These are phyloP conservation scores for Fregetta grallaria DNA, from an alignment of 2,113 vertebrate species.

Conservation along the genomic window DNA sequence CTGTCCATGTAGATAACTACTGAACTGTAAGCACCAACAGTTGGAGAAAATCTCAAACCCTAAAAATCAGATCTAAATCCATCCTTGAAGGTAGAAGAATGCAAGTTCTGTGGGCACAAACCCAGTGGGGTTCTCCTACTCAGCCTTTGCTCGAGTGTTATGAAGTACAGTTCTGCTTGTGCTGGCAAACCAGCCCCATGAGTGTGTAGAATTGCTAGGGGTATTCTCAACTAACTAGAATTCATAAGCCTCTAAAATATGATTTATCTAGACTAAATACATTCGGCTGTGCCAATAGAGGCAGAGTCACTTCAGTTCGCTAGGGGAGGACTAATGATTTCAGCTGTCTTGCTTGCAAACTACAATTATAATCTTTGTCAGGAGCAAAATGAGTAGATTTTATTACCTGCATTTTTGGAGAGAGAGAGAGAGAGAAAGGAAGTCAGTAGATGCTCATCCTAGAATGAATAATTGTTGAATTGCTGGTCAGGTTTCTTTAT, in stretches of 20 bases:
- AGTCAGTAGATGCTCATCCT: neutral
- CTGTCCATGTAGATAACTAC: neutral
- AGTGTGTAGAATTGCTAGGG: neutral
- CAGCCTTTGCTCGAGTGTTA: neutral
- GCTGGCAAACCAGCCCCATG: neutral
- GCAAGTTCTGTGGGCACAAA: neutral
- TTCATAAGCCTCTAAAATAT: neutral
- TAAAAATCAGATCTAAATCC: neutral
- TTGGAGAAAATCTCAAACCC: neutral
- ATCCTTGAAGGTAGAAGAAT: neutral
- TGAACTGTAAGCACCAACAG: neutral
- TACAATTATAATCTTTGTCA: neutral
- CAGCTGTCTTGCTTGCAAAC: constrained; percentile 1
- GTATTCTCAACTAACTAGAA: neutral
- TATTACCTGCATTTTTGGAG: neutral
- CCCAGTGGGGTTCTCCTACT: neutral
- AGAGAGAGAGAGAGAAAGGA: neutral
- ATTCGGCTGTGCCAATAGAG: neutral
- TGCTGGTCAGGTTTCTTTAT: neutral
- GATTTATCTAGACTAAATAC: constrained; percentile 13
- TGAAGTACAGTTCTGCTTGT: neutral
- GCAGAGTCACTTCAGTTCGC: neutral
- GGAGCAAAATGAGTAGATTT: neutral
- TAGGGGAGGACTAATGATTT: neutral
- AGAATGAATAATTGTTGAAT: neutral